phyloP scores from a whole-genome alignment of 53 echinoderm and acorn worm species.

The Glandiceps talaboti region DNA sequence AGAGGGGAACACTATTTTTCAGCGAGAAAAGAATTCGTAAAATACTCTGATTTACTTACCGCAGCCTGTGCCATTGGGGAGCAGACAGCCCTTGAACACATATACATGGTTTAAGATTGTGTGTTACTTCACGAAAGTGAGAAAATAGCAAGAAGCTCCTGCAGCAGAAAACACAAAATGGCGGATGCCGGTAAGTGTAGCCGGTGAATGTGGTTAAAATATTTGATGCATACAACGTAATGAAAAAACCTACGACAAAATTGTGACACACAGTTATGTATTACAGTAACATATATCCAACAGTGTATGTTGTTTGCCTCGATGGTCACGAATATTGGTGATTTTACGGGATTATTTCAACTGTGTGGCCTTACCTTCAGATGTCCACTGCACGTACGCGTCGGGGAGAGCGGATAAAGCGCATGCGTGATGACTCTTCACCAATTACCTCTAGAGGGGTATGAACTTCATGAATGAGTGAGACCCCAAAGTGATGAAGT shows the following conservation, averaged over 20 bases:
- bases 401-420: background rate
- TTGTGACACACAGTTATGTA: too few species aligned
- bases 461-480: background rate
- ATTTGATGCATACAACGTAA: too few species aligned
- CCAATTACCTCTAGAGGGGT: background rate
- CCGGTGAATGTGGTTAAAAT: background rate
- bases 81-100: conserved; percentile 67
- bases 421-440: background rate
- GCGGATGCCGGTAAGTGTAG: conserved; percentile 18
- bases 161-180: conserved; percentile 20
- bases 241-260: too few species aligned
- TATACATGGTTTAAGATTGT: conserved; percentile 51
- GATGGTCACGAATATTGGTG: too few species aligned
- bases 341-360: too few species aligned
- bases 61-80: conserved; percentile 68
- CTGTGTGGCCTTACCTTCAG: background rate
- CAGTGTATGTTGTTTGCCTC: too few species aligned
- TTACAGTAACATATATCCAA: too few species aligned
- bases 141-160: conserved; percentile 3
- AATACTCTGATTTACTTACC: conserved; percentile 42
- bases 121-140: background rate
- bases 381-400: background rate
- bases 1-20: too few species aligned
- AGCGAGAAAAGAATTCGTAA: background rate
- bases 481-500: background rate